A percentile compares a stretch with the other conserved stretches of the same genome.
phyloP scores from a whole-genome alignment of 2,888 invertebrate species.

The Limnephilus marmoratus region DNA sequence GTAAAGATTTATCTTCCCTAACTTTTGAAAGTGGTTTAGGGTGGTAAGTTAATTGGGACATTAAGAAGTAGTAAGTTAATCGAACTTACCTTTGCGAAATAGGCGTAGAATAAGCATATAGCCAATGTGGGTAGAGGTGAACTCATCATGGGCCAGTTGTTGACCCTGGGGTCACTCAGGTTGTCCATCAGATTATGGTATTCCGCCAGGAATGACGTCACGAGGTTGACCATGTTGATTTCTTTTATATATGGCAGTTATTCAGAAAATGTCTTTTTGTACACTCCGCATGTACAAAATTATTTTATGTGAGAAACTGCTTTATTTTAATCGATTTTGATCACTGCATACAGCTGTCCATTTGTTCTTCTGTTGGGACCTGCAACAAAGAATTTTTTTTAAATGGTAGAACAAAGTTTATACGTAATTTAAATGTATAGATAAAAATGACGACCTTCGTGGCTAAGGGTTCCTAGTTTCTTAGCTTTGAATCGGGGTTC shows the following conservation, averaged over 20 bases:
- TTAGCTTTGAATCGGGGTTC: no score
- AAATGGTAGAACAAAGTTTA: no score
- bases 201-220: constrained; percentile 79
- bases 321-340: not conserved
- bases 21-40: no score
- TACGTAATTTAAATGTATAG: no score
- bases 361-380: not conserved
- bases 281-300: not conserved
- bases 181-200: constrained; percentile 90
- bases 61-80: not conserved
- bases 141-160: constrained; percentile 88
- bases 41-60: no score
- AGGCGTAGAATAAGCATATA: constrained; percentile 86
- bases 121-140: constrained; percentile 87
- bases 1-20: no score
- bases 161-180: constrained; percentile 89
- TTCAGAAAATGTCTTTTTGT: not conserved
- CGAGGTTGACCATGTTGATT: constrained; percentile 78
- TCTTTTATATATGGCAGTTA: not conserved
- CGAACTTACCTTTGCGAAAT: constrained; percentile 81
- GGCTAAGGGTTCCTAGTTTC: no score
- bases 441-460: no score
- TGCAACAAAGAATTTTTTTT: not conserved
- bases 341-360: not conserved
- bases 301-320: not conserved